Conservation (phyloP, 2,797 vertebrate genomes). For the Scolopax rusticola region DNA sequence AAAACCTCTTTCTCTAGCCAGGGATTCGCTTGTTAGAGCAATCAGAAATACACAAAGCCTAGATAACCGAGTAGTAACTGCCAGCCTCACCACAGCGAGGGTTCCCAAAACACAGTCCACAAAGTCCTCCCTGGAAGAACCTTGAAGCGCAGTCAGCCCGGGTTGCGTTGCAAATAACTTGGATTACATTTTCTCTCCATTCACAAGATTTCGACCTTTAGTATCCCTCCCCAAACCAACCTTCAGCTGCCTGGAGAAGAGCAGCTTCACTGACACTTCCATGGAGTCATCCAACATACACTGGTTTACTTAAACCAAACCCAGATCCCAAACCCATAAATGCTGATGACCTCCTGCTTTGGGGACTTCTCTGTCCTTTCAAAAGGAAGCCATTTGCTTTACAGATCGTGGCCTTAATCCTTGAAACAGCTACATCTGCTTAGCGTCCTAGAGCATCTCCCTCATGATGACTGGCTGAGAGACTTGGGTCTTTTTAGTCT, state of each 20-base stretch:
- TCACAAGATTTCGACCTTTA: not conserved
- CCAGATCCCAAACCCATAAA: not conserved
- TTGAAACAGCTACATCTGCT: not conserved
- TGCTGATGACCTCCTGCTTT: not conserved
- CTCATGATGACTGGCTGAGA: no score
- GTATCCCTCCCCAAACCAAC: not conserved
- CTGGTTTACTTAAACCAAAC: not conserved
- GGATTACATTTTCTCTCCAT: not conserved
- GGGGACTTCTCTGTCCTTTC: not conserved
- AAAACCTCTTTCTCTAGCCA: not conserved
- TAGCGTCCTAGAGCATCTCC: no score
- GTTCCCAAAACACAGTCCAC: not conserved
- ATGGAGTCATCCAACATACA: not conserved
- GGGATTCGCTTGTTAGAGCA: not conserved
- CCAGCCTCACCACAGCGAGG: not conserved
- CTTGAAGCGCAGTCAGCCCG: not conserved
- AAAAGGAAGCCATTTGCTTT: not conserved
- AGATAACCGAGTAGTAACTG: not conserved
- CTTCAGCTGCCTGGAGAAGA: not conserved
- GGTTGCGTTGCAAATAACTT: not conserved
- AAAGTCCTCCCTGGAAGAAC: not conserved
- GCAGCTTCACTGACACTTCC: not conserved
- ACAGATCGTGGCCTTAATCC: not conserved
- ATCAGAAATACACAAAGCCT: not conserved
- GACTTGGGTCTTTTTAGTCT: no score